phyloP scores from a whole-genome alignment of 2,888 invertebrate genomes.

The Eilema caniola region DNA sequence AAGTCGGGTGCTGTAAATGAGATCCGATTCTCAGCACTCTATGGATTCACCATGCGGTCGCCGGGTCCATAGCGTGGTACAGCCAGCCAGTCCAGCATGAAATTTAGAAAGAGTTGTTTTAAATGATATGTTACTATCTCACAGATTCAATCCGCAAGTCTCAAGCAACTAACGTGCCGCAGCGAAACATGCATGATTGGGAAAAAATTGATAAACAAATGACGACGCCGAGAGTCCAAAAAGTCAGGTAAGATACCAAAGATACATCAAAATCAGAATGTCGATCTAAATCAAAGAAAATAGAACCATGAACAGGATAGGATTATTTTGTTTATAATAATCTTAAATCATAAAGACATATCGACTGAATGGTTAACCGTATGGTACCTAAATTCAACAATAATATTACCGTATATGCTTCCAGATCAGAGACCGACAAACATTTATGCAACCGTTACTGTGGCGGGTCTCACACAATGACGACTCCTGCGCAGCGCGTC shows the following conservation, averaged over 20 bases:
- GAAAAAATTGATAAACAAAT: constrained; percentile 78
- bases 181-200: constrained; percentile 83
- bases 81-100: too few relatives aligned
- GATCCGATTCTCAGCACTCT: too few relatives aligned
- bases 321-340: too few relatives aligned
- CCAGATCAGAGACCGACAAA: constrained; percentile 70
- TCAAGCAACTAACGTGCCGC: constrained; percentile 71
- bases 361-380: too few relatives aligned
- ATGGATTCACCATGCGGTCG: too few relatives aligned
- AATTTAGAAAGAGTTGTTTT: too few relatives aligned
- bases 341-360: too few relatives aligned
- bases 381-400: neutral
- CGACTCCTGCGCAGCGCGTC: constrained; percentile 90
- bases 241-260: constrained; percentile 63
- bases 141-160: constrained; percentile 78
- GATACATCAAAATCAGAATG: too few relatives aligned
- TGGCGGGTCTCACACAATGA: constrained; percentile 92
- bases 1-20: too few relatives aligned
- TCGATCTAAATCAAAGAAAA: too few relatives aligned
- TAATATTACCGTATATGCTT: neutral
- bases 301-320: too few relatives aligned
- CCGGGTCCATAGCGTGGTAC: too few relatives aligned
- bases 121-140: neutral
- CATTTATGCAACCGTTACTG: constrained; percentile 91
- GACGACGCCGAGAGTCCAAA: constrained; percentile 62